A percentile compares a stretch with the other conserved stretches of the same genome.
Conservation (phyloP, 2,888 invertebrate species). For the Scotopteryx bipunctaria region DNA sequence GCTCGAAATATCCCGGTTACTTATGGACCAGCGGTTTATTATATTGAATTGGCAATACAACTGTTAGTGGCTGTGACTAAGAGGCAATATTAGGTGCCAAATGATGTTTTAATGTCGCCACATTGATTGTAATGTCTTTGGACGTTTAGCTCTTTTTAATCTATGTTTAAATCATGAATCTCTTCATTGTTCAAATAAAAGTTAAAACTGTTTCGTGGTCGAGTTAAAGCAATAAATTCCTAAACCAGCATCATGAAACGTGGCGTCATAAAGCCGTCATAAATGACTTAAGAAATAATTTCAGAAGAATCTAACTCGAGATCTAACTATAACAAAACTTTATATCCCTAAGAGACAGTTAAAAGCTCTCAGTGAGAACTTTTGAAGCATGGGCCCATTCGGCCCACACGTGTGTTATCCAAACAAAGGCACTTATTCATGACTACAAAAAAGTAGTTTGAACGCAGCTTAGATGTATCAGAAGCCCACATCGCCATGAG, state of each 20-base stretch:
- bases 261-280: constrained; percentile 20
- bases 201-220: constrained; percentile 12
- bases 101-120: constrained; percentile 19
- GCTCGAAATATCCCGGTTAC: constrained; percentile 56
- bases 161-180: neutral
- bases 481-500: constrained; percentile 15
- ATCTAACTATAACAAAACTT: constrained; percentile 10
- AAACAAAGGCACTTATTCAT: constrained; percentile 34
- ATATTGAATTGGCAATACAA: constrained; percentile 36
- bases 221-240: constrained; percentile 19
- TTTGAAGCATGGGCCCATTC: constrained; percentile 30
- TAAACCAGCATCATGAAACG: constrained; percentile 22
- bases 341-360: constrained; percentile 28
- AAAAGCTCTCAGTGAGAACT: constrained; percentile 26
- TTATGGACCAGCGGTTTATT: constrained; percentile 41
- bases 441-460: constrained; percentile 33
- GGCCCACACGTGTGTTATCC: constrained; percentile 36
- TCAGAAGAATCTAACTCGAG: constrained; percentile 8
- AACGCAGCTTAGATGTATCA: constrained; percentile 33
- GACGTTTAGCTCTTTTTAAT: neutral
- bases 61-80: constrained; percentile 24
- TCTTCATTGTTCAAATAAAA: constrained; percentile 11
- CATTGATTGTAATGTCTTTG: neutral
- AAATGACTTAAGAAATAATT: constrained; percentile 15
- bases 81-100: constrained; percentile 22